Evolutionary conservation across 1,140 invertebrate genomes (phyloP).

Genomic region (Octopus sinensis): DNA sequence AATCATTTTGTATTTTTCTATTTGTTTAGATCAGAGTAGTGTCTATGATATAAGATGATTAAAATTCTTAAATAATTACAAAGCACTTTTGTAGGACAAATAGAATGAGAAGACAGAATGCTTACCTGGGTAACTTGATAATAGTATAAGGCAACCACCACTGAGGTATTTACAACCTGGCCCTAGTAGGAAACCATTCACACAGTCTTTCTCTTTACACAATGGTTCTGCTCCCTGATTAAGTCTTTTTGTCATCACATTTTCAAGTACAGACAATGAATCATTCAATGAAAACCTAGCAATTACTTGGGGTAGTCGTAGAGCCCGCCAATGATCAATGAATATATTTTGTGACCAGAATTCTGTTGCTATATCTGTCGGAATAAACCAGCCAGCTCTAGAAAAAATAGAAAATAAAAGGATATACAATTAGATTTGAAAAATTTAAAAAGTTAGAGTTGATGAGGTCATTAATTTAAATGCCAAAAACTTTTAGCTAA

Average conservation of each 20-base stretch:
- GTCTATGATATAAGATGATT: too few relatives aligned
- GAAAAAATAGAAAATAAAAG: not conserved
- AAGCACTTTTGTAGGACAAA: too few relatives aligned
- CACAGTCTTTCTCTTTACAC: constrained; percentile 59
- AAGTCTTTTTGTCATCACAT: constrained; percentile 32
- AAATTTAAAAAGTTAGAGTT: not conserved
- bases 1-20: too few relatives aligned
- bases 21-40: too few relatives aligned
- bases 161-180: constrained; percentile 59
- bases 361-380: constrained; percentile 41
- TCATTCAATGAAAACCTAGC: constrained; percentile 32
- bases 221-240: constrained; percentile 50
- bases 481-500: constrained; percentile 18
- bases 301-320: constrained; percentile 29
- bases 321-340: constrained; percentile 47
- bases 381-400: constrained; percentile 74
- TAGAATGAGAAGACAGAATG: not conserved
- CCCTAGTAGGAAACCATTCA: constrained; percentile 62
- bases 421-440: not conserved
- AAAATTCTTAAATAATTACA: too few relatives aligned
- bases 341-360: constrained; percentile 34
- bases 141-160: constrained; percentile 62
- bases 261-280: constrained; percentile 23
- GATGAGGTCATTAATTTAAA: constrained; percentile 33
- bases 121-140: constrained; percentile 62